phyloP scores from a whole-genome alignment of 2,113 vertebrate genomes.

The Chrysemys picta region DNA sequence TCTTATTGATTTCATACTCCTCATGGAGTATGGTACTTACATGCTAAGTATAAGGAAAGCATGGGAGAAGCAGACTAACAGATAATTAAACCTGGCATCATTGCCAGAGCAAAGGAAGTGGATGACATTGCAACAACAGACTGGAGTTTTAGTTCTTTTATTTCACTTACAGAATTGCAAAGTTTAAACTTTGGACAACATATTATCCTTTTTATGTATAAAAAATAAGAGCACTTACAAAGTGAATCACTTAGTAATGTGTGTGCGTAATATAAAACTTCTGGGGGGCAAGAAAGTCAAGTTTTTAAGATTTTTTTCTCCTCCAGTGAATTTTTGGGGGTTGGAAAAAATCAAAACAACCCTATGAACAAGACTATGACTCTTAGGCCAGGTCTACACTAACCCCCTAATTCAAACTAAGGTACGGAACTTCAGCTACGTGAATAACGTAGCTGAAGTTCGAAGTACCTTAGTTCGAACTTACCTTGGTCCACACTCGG shows the following conservation, averaged over 20 bases:
- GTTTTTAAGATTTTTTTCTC: accelerated
- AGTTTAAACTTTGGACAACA: not conserved
- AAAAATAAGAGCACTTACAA: not conserved
- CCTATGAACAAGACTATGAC: not conserved
- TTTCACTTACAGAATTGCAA: not conserved
- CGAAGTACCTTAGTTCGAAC: too few species aligned
- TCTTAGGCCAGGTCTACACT: too few species aligned
- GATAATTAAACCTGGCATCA: not conserved
- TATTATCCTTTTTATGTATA: not conserved
- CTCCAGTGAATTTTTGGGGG: not conserved
- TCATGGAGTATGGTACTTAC: not conserved
- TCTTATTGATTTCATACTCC: not conserved
- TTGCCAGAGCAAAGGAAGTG: not conserved
- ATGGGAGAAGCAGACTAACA: not conserved
- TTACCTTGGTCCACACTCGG: too few species aligned
- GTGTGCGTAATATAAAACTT: not conserved
- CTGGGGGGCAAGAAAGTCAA: not conserved
- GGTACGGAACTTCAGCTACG: too few species aligned
- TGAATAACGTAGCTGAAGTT: too few species aligned
- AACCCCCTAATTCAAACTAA: too few species aligned
- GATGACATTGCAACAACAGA: not conserved
- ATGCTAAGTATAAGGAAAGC: not conserved
- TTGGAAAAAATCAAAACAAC: not conserved
- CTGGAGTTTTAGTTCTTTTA: not conserved
- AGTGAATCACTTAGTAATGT: not conserved